A percentile compares a stretch with the other conserved stretches of the same genome.
Conservation (phyloP, 2,797 vertebrate genomes). For the Tragelaphus eurycerus region DNA sequence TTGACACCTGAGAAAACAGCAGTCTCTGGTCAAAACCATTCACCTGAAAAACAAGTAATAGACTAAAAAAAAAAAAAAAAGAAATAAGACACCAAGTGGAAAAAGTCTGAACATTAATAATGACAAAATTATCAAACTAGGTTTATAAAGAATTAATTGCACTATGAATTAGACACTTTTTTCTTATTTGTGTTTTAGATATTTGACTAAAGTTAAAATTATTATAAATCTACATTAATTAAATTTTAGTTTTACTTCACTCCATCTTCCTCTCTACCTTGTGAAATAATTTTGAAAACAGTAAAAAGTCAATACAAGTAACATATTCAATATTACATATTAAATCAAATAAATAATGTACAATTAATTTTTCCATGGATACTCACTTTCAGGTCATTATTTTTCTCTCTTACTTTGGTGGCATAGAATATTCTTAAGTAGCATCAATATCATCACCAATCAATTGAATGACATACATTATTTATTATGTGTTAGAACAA, state of each 20-base stretch:
- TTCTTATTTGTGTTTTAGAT: not conserved
- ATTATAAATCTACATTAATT: not conserved
- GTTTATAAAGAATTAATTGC: not conserved
- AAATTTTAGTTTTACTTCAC: constrained; percentile 1
- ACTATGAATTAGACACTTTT: not conserved
- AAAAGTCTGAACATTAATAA: not conserved
- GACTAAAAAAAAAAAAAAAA: not conserved
- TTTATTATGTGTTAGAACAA: not conserved
- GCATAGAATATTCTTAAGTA: not conserved
- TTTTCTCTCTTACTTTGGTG: not conserved
- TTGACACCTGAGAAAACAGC: constrained; percentile 10
- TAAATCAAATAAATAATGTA: constrained; percentile 30
- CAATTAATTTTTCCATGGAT: not conserved
- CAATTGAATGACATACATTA: not conserved
- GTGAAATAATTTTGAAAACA: not conserved
- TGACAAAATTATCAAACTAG: not conserved
- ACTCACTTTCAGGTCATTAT: not conserved
- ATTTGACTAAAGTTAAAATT: not conserved
- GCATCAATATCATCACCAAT: not conserved
- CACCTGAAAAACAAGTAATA: not conserved
- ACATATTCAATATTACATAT: not conserved
- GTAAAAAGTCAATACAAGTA: not conserved
- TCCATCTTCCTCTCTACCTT: not conserved
- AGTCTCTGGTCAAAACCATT: not conserved
- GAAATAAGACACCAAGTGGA: not conserved